A percentile compares a stretch with the other conserved stretches of the same genome.
phyloP scores from a whole-genome alignment of 2,113 vertebrate species.

The Hypanus sabinus region DNA sequence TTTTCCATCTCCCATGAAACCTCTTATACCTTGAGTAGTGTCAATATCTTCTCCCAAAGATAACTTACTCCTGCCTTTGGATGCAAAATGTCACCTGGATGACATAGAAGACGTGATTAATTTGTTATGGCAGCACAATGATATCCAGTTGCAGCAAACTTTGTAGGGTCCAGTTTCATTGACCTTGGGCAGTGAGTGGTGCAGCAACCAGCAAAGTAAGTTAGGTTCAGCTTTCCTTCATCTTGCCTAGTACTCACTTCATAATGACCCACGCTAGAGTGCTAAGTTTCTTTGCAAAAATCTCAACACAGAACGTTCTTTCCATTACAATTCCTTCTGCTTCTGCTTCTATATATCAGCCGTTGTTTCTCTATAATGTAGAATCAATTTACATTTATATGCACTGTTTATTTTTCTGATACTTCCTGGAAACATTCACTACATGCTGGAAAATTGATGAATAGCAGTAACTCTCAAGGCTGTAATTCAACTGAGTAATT shows the following conservation, averaged over 20 bases:
- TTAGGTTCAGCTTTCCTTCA: neutral
- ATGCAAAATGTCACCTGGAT: neutral
- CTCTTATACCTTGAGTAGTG: neutral
- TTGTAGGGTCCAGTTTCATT: neutral
- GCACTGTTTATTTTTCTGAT: neutral
- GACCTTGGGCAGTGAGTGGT: neutral
- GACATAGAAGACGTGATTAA: neutral
- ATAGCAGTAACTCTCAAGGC: conserved; percentile 5
- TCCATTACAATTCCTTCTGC: neutral
- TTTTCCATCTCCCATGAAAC: neutral
- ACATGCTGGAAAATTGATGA: conserved; percentile 10
- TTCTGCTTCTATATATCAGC: neutral
- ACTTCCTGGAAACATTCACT: neutral
- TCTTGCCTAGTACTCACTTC: neutral
- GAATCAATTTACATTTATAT: conserved; percentile 22
- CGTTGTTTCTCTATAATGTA: neutral
- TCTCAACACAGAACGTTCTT: neutral
- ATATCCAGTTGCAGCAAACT: neutral
- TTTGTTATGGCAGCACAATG: neutral
- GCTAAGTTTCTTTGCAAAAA: neutral
- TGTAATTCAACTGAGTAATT: neutral
- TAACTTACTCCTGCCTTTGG: too few species aligned
- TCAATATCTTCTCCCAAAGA: neutral
- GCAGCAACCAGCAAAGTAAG: neutral
- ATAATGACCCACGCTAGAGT: neutral